Evolutionary conservation across 2,888 invertebrate species (phyloP).

Genomic region (Branchinecta sandiegonensis): DNA sequence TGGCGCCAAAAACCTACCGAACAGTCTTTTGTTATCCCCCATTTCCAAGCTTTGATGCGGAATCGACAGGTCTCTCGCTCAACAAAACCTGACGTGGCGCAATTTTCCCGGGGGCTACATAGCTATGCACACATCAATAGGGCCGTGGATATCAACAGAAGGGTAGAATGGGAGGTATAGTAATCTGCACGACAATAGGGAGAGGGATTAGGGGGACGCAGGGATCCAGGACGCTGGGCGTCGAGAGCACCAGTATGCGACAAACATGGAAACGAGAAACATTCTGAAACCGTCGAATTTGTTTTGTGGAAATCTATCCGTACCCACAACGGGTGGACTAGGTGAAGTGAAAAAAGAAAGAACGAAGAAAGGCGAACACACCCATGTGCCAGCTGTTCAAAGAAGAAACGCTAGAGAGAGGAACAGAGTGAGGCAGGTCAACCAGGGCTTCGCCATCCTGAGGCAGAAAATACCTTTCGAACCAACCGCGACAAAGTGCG

Average conservation of each 20-base stretch:
- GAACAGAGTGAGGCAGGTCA: conserved; percentile 86
- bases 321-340: neutral
- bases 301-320: neutral
- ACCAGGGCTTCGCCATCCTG: conserved; percentile 80
- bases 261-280: conserved; percentile 13
- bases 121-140: conserved; percentile 8
- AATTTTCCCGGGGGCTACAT: neutral
- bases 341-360: conserved; percentile 5
- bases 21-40: conserved; percentile 10
- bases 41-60: too few relatives aligned
- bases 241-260: conserved; percentile 6
- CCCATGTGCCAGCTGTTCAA: conserved; percentile 45
- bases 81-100: too few relatives aligned
- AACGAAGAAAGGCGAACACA: conserved; percentile 12
- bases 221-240: conserved; percentile 5
- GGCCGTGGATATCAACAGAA: neutral
- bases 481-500: neutral
- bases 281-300: conserved; percentile 14
- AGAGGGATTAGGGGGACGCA: neutral
- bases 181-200: conserved; percentile 2
- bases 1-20: conserved; percentile 14
- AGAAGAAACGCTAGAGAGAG: conserved; percentile 82
- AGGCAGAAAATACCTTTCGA: conserved; percentile 62
- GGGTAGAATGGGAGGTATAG: conserved; percentile 14
- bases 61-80: too few relatives aligned